A percentile compares a stretch with the other conserved stretches of the same genome.
Evolutionary conservation across 2,797 vertebrate species (phyloP).

Genomic region (Lagorchestes hirsutus): DNA sequence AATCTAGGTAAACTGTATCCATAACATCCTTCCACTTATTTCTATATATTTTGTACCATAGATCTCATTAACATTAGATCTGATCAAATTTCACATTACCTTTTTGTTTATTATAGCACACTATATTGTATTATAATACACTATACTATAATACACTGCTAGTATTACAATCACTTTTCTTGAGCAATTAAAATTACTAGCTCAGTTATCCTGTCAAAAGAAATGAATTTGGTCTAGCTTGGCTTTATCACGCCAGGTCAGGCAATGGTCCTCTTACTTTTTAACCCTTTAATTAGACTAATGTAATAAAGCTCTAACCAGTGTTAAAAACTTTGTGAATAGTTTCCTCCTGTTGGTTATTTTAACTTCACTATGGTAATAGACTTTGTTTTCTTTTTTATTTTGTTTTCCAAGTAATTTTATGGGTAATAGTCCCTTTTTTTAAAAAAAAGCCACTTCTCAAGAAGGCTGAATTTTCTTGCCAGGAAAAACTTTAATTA

Average conservation of each 20-base stretch:
- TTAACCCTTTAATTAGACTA: conserved; percentile 15
- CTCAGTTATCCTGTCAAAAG: neutral
- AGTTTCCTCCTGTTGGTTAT: neutral
- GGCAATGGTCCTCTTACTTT: conserved; percentile 37
- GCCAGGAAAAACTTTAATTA: conserved; percentile 16
- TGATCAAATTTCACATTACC: conserved; percentile 10
- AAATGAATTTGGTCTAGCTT: neutral
- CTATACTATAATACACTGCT: neutral
- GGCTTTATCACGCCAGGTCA: neutral
- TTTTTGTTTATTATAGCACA: conserved; percentile 31
- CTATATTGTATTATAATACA: neutral
- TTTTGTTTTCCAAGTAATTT: neutral
- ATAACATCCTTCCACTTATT: neutral
- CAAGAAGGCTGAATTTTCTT: neutral
- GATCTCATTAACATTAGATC: conserved; percentile 18
- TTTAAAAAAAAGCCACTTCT: neutral
- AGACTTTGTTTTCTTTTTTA: conserved; percentile 19
- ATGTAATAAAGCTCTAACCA: conserved; percentile 6
- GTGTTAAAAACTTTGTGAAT: neutral
- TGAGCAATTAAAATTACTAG: neutral
- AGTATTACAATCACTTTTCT: conserved; percentile 48
- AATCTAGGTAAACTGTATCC: neutral
- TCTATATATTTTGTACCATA: neutral
- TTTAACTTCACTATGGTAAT: neutral
- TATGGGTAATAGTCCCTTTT: neutral